Evolutionary conservation across 2,797 vertebrate species (phyloP), one percentile per base, ranked within the genome.

Genomic region (Apogon talboti): DNA sequence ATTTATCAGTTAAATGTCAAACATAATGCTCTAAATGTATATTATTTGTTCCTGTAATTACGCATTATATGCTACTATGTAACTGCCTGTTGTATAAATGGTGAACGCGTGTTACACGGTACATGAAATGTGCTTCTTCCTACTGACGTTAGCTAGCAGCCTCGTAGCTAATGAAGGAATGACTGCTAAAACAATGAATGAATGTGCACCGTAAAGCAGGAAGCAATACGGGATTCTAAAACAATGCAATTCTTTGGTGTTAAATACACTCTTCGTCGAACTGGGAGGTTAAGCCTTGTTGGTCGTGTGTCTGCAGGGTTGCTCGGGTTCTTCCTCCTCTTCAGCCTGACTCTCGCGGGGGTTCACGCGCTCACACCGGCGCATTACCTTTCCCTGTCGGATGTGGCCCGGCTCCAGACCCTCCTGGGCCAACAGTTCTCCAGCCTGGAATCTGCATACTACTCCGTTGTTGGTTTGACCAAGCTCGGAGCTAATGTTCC

Each of bases 371-470:
- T 97, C 79, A 95, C 93, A 2, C 96, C 96, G 28, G 92, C 93
- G 15, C 96, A 99, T 81, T 94, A 95, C 78, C 95, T 98, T 55
- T 93, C 93, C 15, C 82, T 89, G 51, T 79, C 93, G 0, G 97
- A 99, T 48, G 92, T 98, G 86, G 92, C 92, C 41, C 92, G 97
- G 72, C 91, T 99, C 64, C 93, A 94, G 76, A 90, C 66, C 64
- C 81, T 91, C 0, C 83, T 99, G 77, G 93, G 92, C 79, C 94
- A 93, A 45, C 95, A 94, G 0, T 93, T 95, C 76, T 73, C 83
- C 11, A 93, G 95, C 61, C 78, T 99, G 75, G 95, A 95, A 79
- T 90, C 95, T 2, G 96, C 96, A 1, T 99, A 95, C 82, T 93
- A 96, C 57, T 96, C 96, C 11, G 87, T 97, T 0, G 88, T 96